Conservation (phyloP, 2,888 invertebrate genomes). For the Andrena trimmerana region DNA sequence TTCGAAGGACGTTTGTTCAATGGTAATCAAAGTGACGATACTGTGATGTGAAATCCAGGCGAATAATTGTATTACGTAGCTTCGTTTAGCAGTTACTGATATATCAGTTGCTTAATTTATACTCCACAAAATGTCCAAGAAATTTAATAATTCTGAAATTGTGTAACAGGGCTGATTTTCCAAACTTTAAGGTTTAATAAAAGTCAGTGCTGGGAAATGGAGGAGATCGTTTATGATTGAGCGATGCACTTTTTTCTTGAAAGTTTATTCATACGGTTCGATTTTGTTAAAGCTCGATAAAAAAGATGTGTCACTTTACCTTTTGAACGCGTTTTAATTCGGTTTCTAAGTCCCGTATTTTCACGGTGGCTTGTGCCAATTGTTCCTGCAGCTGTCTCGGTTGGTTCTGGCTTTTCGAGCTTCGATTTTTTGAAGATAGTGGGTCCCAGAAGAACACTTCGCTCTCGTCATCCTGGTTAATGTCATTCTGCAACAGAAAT, state of each 20-base stretch:
- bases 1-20: not conserved
- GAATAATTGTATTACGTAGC: not conserved
- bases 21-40: too few relatives aligned
- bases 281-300: not conserved
- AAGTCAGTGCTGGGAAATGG: not conserved
- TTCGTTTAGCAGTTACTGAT: not conserved
- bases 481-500: constrained; percentile 74
- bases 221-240: not conserved
- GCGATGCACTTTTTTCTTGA: not conserved
- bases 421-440: constrained; percentile 72
- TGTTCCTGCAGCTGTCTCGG: constrained; percentile 79
- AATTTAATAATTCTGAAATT: not conserved
- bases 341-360: constrained; percentile 80
- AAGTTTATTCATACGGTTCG: not conserved
- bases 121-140: not conserved
- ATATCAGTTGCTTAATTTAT: not conserved
- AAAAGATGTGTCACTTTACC: constrained; percentile 60
- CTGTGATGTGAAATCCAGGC: not conserved
- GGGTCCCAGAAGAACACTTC: constrained; percentile 82
- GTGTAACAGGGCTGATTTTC: too few relatives aligned
- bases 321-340: constrained; percentile 77
- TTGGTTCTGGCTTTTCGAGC: constrained; percentile 73
- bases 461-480: constrained; percentile 73
- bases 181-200: too few relatives aligned
- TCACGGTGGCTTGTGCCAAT: constrained; percentile 82